Base-by-base conservation (phyloP, 2,888 invertebrate species). In the Chesias legatella region DNA sequence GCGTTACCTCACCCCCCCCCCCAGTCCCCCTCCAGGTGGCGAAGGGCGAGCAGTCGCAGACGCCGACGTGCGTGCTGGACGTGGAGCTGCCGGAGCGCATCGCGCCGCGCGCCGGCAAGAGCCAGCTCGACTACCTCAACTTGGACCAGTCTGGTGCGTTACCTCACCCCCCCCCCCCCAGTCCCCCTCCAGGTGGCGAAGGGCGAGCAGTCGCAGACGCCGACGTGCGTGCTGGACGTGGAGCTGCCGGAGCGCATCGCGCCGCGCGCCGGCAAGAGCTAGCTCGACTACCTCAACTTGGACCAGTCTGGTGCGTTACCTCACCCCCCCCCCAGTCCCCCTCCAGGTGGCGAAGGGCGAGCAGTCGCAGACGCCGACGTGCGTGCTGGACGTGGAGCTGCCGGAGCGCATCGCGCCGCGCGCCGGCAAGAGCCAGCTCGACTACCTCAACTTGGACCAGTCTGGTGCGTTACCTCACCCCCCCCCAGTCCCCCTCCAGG, bases 401-500 rank as follows among this genome's bases (percentile, higher is more conserved):
- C 89, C 89, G 0, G 79, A 77, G 0, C 54, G 79, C 0, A 73
- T 88, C 40, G 88, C 80, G 1, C 89, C 89, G 1, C 73, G 88
- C 11, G 84, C 86, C 5, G 83, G 73, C 44, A 84, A 85, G 74
- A 86, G 86, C 41, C 88, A 88, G 20, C 58, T 77, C 10, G 89
- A 89, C 65, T 86, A 71, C 37, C 78, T 89, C 42, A 86, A 89
- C 63, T 59, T 88, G 20, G 89, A 89, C 61, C 88, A 88, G 49
- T 88, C 88, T 8, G 88, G 88, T 88, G 46, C 48, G 49, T 29
- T 10, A 17, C 13, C 20, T 20, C 6, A 6, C 3, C 6, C 4
- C 20, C n/a, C 20, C 20, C 6, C 6, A 6, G 6, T 20, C 4
- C 20, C 20, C 6, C 20, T 20, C 6, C 6, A 20, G 6, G 20